These are phyloP conservation scores for Glyptemys insculpta DNA, from an alignment of 2,797 vertebrate genomes.

Conservation along the genomic window DNA sequence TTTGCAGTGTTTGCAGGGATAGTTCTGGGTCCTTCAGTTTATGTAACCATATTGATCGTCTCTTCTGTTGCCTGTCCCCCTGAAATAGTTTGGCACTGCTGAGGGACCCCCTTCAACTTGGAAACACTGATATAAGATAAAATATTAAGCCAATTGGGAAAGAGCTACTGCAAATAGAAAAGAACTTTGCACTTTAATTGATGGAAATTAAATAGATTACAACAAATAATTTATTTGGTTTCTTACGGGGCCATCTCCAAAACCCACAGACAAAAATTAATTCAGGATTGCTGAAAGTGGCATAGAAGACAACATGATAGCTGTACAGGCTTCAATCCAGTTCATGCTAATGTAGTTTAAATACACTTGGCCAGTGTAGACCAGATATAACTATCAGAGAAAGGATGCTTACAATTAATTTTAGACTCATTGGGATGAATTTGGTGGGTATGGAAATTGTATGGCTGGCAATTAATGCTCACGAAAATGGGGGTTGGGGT, in stretches of 20 bases:
- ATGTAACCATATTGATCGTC: not conserved
- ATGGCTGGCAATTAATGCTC: too few species aligned
- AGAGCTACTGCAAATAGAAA: not conserved
- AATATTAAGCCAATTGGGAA: not conserved
- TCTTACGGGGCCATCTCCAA: not conserved
- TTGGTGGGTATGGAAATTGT: too few species aligned
- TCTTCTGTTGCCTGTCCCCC: not conserved
- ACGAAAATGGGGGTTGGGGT: too few species aligned
- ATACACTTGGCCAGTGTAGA: not conserved
- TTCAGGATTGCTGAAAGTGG: fast-evolving
- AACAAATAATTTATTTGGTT: too few species aligned
- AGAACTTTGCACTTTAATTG: not conserved
- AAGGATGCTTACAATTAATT: not conserved
- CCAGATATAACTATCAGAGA: not conserved
- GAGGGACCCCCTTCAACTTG: not conserved
- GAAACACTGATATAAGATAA: not conserved
- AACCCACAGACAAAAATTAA: fast-evolving
- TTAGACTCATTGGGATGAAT: not conserved
- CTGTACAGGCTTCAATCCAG: not conserved
- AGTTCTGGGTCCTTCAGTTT: not conserved
- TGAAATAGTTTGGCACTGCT: not conserved
- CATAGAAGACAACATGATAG: not conserved
- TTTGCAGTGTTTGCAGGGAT: too few species aligned
- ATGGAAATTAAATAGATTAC: not conserved
- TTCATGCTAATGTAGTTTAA: not conserved